Base-by-base conservation (phyloP, 2,113 vertebrate species). In the Galeopterus variegatus region DNA sequence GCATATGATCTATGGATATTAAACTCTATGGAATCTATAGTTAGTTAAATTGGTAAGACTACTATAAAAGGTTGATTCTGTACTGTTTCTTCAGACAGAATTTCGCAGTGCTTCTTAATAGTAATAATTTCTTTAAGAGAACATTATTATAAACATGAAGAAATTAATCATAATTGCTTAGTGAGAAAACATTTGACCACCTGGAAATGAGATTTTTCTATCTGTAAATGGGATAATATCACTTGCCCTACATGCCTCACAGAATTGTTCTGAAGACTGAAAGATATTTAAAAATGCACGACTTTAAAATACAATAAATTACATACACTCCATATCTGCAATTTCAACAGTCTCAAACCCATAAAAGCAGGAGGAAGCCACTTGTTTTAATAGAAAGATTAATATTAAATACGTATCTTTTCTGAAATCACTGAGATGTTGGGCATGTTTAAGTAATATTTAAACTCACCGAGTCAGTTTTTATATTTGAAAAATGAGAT, bases 151-250 rank as follows among this genome's bases (percentile, higher is more conserved):
- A 94, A 87, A 92, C 83, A 81, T 50, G 45, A 96, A 88, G 31
- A 36, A 85, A 90, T 82, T 93, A 64, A 77, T 65, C 36, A 86
- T 91, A 60, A 93, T 56, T 94, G 62, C 8, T 80, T 60, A 69
- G 80, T 81, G 70, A 95, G 52, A 88, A 97, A 88, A 94, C 50
- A 85, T 83, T 90, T 98, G 82, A 82, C 8, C 84, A 93, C 4
- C 23, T 76, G 48, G 41, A 97, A 97, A 96, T 92, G 56, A 89
- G 14, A 84, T 93, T 82, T 90, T 93, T 94, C 21, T 45, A 83
- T 81, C 62, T 91, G 26, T 58, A 93, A 88, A 67, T 79, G 52
- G 62, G 8, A 72, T 75, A 76, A n/a, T 64, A 81, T 12, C 26
- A 91, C 28, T 91, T 94, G 56, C 3, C 62, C 73, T 94, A 62